Evolutionary conservation across 2,113 vertebrate species (phyloP).

Genomic region (Hippocampus abdominalis): DNA sequence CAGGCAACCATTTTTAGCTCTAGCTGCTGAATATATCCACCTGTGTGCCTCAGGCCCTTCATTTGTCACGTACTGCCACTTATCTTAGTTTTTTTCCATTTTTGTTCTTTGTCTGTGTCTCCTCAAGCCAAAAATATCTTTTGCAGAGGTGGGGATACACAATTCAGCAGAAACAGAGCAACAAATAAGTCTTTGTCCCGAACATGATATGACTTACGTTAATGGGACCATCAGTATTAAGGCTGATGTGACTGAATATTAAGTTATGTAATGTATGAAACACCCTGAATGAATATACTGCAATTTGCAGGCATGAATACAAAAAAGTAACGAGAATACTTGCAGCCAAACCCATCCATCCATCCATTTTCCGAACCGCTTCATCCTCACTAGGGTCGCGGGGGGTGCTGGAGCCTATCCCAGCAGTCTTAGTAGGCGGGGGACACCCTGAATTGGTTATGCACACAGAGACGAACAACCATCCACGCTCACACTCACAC

Average conservation of each 20-base stretch:
- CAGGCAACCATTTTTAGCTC: background rate
- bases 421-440: too few species aligned
- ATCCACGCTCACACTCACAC: too few species aligned
- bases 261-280: background rate
- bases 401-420: too few species aligned
- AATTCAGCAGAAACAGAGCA: constrained; percentile 31
- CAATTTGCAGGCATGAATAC: background rate
- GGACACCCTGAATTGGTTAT: too few species aligned
- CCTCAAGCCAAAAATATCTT: constrained; percentile 56
- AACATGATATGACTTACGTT: background rate
- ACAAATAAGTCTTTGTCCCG: constrained; percentile 22
- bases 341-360: background rate
- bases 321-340: background rate
- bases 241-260: background rate
- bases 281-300: background rate
- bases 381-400: too few species aligned
- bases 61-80: constrained; percentile 36
- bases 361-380: too few species aligned
- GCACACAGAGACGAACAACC: too few species aligned
- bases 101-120: background rate
- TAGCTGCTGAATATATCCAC: constrained; percentile 9
- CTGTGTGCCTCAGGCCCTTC: constrained; percentile 24
- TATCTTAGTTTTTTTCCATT: constrained; percentile 26
- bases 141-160: constrained; percentile 48
- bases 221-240: background rate